Evolutionary conservation across 2,113 vertebrate genomes (phyloP), one percentile per base, ranked within the genome.

Genomic region (Scomber scombrus): DNA sequence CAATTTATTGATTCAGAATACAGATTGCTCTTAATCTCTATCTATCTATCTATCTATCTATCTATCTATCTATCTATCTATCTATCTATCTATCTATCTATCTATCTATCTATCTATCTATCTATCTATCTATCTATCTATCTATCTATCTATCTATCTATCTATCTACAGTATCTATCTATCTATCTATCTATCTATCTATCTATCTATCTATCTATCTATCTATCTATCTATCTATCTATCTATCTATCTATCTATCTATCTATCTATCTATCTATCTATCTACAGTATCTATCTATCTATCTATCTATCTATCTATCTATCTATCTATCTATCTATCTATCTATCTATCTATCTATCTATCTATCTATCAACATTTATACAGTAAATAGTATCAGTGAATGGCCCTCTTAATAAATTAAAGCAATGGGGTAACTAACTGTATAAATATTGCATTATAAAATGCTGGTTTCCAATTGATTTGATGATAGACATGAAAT

Each of bases 401-500:
- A 65, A 50, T 50, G 3, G 3, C 3, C 7, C 16, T 65, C 2
- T 43, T 14, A 60, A 60, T 40, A 14, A 8, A 47, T 58, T n/a
- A 19, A 21, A 75, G 11, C 40, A 23, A 0, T 29, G 5, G 16
- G 14, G 4, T 47, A 31, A 68, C 16, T 55, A 29, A 15, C 13
- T 31, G 19, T n/a, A 58, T 49, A 13, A 43, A 62, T 21, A 50
- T 12, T 34, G 1, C 40, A 40, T 23, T 34, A 23, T 26, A 54
- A 34, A 19, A 63, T 56, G 3, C 26, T 51, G 21, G 78, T 69
- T 82, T 78, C 19, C 26, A 51, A 40, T 51, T 54, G 19, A 78
- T 23, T 64, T 16, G 52, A 72, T 13, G 50, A 78, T 56, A 72
- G 63, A 80, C 63, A 71, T 67, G 1, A n/a, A 62, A 67, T 55